Conservation (phyloP, 2,113 vertebrate genomes). For the Noctilio leporinus region DNA sequence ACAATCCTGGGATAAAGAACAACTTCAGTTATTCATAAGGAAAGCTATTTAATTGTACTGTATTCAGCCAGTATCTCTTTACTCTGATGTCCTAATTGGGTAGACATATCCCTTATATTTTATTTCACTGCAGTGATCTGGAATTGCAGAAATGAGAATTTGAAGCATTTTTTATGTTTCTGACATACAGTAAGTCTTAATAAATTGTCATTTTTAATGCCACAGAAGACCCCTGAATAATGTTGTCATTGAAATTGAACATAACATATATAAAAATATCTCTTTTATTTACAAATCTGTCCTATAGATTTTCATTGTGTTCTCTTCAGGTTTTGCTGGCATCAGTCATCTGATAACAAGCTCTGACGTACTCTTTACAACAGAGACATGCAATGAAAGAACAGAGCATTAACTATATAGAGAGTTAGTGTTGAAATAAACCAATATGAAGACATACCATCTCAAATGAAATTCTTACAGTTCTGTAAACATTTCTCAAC, state of each 20-base stretch:
- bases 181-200: not conserved
- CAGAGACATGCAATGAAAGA: not conserved
- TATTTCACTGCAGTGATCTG: not conserved
- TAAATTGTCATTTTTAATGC: not conserved
- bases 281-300: not conserved
- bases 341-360: slow-evolving; percentile 38
- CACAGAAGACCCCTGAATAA: not conserved
- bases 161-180: not conserved
- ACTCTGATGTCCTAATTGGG: not conserved
- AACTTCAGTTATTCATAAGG: not conserved
- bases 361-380: not conserved
- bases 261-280: slow-evolving; percentile 21
- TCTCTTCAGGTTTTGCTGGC: slow-evolving; percentile 4
- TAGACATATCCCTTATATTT: not conserved
- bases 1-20: not conserved
- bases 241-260: slow-evolving; percentile 16
- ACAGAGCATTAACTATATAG: not conserved
- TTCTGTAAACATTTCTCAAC: not conserved
- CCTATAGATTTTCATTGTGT: not conserved
- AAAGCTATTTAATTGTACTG: not conserved
- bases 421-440: slow-evolving; percentile 30
- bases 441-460: not conserved
- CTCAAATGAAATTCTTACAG: not conserved
- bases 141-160: not conserved
- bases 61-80: not conserved